Evolutionary conservation across 2,797 vertebrate genomes (phyloP), one percentile per base, ranked within the genome.

Genomic region (Acanthurus lineatus): DNA sequence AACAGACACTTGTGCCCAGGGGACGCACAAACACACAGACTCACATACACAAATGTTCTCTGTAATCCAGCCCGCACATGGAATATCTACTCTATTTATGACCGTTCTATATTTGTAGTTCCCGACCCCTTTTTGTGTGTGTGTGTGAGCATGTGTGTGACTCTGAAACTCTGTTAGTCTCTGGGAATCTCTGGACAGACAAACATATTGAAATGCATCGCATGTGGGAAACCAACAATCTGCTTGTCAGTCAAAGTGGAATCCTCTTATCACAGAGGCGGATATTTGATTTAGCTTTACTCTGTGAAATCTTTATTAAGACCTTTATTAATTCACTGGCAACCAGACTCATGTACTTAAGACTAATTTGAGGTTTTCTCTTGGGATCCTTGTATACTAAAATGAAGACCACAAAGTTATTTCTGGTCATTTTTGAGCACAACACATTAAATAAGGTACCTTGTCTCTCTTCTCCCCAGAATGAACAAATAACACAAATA

Each of bases 1-100:
- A 93, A 94, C 85, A 93, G 90, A 93, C 91, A 90, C 75, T 81
- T 51, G 52, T 62, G 74, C 92, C 89, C 91, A 78, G 65, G 91
- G 92, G 92, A 92, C 73, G 14, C 62, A 60, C 82, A 79, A 73
- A 76, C 59, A 85, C 54, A 82, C 74, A 83, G 53, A 86, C 67
- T 65, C 78, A 77, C 68, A 84, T 9, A 84, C 73, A 88, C 66
- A 83, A 81, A 82, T 77, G 78, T 77, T 57, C 77, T 73, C 68
- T 49, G 79, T 67, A 87, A 84, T 89, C 72, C 89, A 84, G 86
- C 79, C 85, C 82, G 83, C 60, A 75, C 82, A 86, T 79, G 81
- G 79, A 90, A 71, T 86, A 79, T 86, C 85, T 66, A 61, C 54
- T 91, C 89, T 93, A 93, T 94, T 93, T 93, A 62, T 57, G 90